phyloP scores from a whole-genome alignment of 2,797 vertebrate genomes.

The Myotis findleyi region DNA sequence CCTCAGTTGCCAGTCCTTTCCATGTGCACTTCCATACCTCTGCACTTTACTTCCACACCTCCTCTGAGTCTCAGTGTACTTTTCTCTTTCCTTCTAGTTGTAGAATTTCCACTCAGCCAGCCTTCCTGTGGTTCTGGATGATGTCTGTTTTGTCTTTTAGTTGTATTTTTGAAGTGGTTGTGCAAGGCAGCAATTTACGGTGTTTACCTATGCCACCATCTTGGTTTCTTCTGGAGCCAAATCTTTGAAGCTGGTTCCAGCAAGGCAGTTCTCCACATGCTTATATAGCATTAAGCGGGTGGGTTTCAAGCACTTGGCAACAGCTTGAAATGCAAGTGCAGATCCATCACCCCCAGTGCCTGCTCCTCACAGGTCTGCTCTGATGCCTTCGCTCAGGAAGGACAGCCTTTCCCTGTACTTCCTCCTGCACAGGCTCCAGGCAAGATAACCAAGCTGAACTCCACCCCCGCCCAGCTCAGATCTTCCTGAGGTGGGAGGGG shows the following conservation, averaged over 20 bases:
- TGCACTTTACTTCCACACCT: too few species aligned
- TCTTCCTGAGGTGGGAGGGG: neutral
- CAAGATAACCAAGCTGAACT: fast-evolving
- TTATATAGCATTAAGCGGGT: fast-evolving
- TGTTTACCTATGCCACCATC: too few species aligned
- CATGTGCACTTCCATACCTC: too few species aligned
- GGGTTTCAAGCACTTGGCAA: neutral
- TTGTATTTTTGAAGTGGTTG: too few species aligned
- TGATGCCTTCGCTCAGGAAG: neutral
- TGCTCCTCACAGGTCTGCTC: neutral
- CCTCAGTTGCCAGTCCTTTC: too few species aligned
- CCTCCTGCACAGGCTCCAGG: neutral
- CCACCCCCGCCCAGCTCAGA: neutral
- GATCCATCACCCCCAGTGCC: neutral
- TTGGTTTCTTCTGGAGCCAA: too few species aligned
- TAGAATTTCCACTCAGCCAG: too few species aligned
- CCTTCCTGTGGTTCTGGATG: too few species aligned
- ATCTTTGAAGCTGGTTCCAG: neutral
- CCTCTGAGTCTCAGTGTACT: too few species aligned
- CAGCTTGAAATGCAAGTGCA: neutral
- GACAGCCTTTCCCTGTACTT: neutral
- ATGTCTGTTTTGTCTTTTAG: too few species aligned
- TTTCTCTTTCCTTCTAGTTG: too few species aligned
- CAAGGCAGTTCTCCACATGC: neutral
- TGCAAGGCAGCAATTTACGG: too few species aligned